Percentiles rank a stretch among this genome's conserved stretches.
These are phyloP conservation scores for Holotrichia oblita DNA, from an alignment of 1,140 invertebrate species.

Conservation along the genomic window DNA sequence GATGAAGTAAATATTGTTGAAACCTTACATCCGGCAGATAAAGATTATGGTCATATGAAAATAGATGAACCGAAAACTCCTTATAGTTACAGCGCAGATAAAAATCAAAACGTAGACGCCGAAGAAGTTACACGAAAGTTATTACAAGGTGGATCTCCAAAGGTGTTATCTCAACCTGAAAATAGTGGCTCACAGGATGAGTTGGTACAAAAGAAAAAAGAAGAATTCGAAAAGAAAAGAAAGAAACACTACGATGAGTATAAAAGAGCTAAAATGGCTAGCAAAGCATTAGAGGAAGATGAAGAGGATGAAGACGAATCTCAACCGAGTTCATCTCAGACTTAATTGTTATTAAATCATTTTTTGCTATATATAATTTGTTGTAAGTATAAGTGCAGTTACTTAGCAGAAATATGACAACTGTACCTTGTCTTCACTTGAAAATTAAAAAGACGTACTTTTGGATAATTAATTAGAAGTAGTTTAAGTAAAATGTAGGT, in stretches of 20 bases:
- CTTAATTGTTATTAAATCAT: neutral
- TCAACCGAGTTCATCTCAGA: slow-evolving; percentile 1
- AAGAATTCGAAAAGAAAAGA: slow-evolving; percentile 88
- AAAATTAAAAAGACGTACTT: too few relatives aligned
- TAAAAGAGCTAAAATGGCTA: slow-evolving; percentile 88
- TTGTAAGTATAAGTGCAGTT: neutral
- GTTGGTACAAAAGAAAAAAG: slow-evolving; percentile 63
- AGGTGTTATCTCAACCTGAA: slow-evolving; percentile 63
- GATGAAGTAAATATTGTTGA: slow-evolving; percentile 99
- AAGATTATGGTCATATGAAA: slow-evolving; percentile 99
- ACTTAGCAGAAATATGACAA: too few relatives aligned
- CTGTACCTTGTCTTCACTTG: too few relatives aligned
- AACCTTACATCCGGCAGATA: slow-evolving; percentile 96
- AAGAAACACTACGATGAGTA: slow-evolving; percentile 98
- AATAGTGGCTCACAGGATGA: slow-evolving; percentile 68
- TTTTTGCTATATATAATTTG: neutral
- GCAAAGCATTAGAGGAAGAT: slow-evolving; percentile 72
- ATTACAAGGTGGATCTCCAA: slow-evolving; percentile 13
- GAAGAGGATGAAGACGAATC: slow-evolving; percentile 84
- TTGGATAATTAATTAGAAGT: too few relatives aligned
- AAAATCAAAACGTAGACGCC: slow-evolving; percentile 78
- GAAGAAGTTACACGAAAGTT: slow-evolving; percentile 77
- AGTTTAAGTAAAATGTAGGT: too few relatives aligned
- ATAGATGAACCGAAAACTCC: slow-evolving; percentile 99
- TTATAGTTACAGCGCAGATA: slow-evolving; percentile 80